phyloP scores from a whole-genome alignment of 2,888 invertebrate species.

The Papilio gigon region DNA sequence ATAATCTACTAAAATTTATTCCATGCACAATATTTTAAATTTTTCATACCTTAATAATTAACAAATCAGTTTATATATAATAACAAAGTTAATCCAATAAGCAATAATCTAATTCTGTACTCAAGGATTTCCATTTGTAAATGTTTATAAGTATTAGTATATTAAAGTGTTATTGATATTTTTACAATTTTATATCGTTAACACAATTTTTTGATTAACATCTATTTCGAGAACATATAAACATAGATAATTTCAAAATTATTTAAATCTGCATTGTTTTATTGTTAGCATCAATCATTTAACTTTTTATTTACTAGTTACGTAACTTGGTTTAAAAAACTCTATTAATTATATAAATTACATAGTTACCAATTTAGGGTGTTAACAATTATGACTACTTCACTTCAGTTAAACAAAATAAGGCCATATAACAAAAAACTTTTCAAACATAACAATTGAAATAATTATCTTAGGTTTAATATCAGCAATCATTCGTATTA shows the following conservation, averaged over 20 bases:
- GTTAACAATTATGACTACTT: too few relatives aligned
- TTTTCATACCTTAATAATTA: neutral
- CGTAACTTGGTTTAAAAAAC: neutral
- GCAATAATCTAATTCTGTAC: neutral
- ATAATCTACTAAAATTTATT: neutral
- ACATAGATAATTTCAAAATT: neutral
- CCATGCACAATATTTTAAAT: neutral
- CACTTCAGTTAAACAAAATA: too few relatives aligned
- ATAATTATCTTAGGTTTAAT: too few relatives aligned
- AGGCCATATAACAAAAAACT: too few relatives aligned
- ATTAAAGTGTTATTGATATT: neutral
- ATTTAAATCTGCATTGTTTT: neutral
- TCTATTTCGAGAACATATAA: too few relatives aligned
- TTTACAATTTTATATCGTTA: too few relatives aligned
- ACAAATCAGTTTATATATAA: too few relatives aligned
- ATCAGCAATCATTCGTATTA: too few relatives aligned
- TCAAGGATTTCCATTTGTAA: neutral
- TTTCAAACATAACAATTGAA: too few relatives aligned
- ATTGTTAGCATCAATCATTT: neutral
- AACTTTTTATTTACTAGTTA: neutral
- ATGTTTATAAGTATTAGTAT: neutral
- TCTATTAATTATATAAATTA: too few relatives aligned
- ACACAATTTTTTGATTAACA: too few relatives aligned
- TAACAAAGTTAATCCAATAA: constrained; percentile 8
- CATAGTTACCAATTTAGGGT: too few relatives aligned